These are phyloP conservation scores for Manis javanica DNA, from an alignment of 2,797 vertebrate genomes.

Conservation along the genomic window DNA sequence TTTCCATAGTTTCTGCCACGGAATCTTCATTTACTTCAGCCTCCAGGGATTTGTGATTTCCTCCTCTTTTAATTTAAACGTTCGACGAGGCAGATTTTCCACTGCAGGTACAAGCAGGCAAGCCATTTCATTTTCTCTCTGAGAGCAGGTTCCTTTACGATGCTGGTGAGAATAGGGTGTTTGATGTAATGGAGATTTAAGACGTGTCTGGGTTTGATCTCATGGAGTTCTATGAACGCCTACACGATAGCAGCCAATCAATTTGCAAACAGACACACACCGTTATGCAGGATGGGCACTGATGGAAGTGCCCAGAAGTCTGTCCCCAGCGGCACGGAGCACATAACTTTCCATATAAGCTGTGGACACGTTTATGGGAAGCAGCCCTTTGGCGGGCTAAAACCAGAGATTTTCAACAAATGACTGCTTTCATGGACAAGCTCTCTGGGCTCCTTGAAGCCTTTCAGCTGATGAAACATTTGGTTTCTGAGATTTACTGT, in stretches of 20 bases:
- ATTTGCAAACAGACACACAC: fast-evolving
- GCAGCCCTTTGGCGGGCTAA: neutral
- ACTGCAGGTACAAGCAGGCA: constrained; percentile 25
- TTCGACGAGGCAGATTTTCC: constrained; percentile 47
- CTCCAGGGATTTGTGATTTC: neutral
- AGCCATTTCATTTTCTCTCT: constrained; percentile 27
- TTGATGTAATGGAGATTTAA: constrained; percentile 8
- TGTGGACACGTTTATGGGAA: neutral
- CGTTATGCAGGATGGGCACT: fast-evolving
- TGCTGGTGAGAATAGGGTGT: fast-evolving
- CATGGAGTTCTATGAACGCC: neutral
- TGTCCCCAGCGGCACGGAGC: fast-evolving
- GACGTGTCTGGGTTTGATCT: neutral
- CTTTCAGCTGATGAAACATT: neutral
- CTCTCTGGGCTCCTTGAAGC: neutral
- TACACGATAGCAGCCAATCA: fast-evolving
- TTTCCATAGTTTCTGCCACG: constrained; percentile 33
- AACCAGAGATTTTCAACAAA: neutral
- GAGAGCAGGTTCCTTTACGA: fast-evolving
- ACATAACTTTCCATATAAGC: fast-evolving
- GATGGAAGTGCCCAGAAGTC: neutral
- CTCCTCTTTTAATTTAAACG: constrained; percentile 73
- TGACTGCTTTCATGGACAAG: neutral
- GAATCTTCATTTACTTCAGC: constrained; percentile 65
- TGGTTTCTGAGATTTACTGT: neutral